Evolutionary conservation across 2,113 vertebrate genomes (phyloP).

Genomic region (Junco hyemalis): DNA sequence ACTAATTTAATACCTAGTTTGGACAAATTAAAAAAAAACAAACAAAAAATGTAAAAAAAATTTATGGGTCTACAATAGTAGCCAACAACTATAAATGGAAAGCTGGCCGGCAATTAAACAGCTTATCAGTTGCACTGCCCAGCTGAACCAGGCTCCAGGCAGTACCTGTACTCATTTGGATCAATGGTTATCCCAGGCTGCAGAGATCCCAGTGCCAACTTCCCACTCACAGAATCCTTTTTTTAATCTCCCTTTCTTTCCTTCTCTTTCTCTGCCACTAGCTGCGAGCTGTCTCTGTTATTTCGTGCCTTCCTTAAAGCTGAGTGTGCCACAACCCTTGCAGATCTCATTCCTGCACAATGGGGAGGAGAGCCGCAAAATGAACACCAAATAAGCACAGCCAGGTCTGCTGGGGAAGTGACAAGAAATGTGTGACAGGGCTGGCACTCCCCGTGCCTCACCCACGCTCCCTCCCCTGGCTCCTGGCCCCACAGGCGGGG

Average conservation of each 20-base stretch:
- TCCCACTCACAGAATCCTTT: not conserved
- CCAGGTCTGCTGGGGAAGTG: not conserved
- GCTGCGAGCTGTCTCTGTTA: not conserved
- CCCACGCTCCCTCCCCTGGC: rapidly evolving
- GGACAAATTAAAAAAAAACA: not conserved
- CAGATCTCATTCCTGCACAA: not conserved
- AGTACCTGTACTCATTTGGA: rapidly evolving
- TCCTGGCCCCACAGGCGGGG: not conserved
- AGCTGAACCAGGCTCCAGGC: not conserved
- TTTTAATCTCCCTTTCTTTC: not conserved
- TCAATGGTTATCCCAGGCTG: not conserved
- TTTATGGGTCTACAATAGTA: not conserved
- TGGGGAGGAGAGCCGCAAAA: not conserved
- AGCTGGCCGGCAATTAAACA: not conserved
- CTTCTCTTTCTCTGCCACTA: not conserved
- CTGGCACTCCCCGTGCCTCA: rapidly evolving
- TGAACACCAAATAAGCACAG: not conserved
- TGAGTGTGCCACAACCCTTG: not conserved
- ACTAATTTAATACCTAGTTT: not conserved
- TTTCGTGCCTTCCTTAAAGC: not conserved
- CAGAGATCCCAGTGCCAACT: not conserved
- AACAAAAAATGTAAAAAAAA: not conserved
- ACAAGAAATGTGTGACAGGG: not conserved
- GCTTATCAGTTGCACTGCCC: not conserved
- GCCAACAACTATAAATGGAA: not conserved